Conservation (phyloP, 2,888 invertebrate genomes). For the Eilema caniola region DNA sequence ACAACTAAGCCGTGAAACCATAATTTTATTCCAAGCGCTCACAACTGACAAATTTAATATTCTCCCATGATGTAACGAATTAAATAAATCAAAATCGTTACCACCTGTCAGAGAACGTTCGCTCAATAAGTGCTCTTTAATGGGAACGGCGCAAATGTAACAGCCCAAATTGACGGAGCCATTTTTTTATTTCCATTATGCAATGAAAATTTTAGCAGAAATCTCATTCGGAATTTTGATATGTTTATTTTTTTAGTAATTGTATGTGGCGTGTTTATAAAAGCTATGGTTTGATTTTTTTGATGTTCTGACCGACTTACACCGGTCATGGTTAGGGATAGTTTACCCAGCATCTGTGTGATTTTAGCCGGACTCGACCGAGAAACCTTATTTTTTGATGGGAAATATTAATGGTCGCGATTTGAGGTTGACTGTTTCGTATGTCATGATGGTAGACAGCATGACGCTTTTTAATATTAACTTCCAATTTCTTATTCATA, state of each 20-base stretch:
- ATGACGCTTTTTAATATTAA: not conserved
- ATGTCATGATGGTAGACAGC: not conserved
- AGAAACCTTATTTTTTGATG: not conserved
- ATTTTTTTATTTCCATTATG: slow-evolving; percentile 46
- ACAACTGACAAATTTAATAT: slow-evolving; percentile 59
- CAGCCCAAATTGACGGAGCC: slow-evolving; percentile 44
- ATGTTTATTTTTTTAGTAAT: slow-evolving; percentile 10
- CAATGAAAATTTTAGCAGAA: slow-evolving; percentile 32
- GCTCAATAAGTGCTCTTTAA: slow-evolving; percentile 62
- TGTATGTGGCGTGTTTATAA: not conserved
- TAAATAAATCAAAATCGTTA: slow-evolving; percentile 65
- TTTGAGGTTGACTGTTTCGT: not conserved
- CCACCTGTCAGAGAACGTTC: slow-evolving; percentile 58
- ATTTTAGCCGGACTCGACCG: not conserved
- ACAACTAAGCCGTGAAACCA: slow-evolving; percentile 26
- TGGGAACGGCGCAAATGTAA: slow-evolving; percentile 55
- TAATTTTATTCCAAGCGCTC: slow-evolving; percentile 41
- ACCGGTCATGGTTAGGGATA: not conserved
- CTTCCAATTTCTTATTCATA: too few species aligned
- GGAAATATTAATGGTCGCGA: not conserved
- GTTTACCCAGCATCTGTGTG: not conserved
- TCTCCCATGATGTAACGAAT: slow-evolving; percentile 57
- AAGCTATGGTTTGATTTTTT: not conserved
- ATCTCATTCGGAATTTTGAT: slow-evolving; percentile 9
- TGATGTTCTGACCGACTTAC: not conserved